Percentiles rank a stretch among this genome's conserved stretches.
phyloP scores from a whole-genome alignment of 2,113 vertebrate species.

The Datnioides undecimradiatus region DNA sequence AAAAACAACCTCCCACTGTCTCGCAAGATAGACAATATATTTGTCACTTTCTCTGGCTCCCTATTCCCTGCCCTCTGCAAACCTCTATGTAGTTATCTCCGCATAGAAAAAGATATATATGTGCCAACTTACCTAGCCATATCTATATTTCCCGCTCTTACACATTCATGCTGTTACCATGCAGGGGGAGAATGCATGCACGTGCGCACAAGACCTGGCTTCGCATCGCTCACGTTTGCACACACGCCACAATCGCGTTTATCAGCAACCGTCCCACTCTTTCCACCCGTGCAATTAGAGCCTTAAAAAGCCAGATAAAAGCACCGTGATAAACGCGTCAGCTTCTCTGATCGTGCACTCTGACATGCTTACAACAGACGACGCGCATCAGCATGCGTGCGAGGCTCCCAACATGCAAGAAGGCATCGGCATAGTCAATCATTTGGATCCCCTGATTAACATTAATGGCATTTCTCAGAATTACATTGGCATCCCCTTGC shows the following conservation, averaged over 20 bases:
- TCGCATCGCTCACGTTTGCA: constrained; percentile 35
- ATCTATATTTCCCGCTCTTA: constrained; percentile 23
- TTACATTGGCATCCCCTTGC: constrained; percentile 66
- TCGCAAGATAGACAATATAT: constrained; percentile 50
- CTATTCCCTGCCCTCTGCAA: constrained; percentile 17
- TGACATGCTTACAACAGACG: constrained; percentile 29
- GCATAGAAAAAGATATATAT: constrained; percentile 13
- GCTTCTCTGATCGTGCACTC: constrained; percentile 24
- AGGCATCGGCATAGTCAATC: constrained; percentile 50
- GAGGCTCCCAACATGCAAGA: constrained; percentile 13
- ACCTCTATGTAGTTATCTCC: constrained; percentile 21
- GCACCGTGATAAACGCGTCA: not conserved
- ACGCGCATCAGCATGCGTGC: constrained; percentile 21
- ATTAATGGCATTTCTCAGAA: constrained; percentile 71
- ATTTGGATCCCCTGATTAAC: constrained; percentile 69
- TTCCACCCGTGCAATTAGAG: constrained; percentile 10
- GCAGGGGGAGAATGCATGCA: constrained; percentile 13
- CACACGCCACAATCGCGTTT: not conserved
- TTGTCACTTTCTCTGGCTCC: constrained; percentile 33
- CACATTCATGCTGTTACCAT: not conserved
- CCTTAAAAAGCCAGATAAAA: constrained; percentile 19
- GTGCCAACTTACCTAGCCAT: constrained; percentile 11
- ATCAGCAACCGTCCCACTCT: not conserved
- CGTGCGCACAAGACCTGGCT: constrained; percentile 13
- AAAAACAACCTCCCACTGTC: constrained; percentile 45